Evolutionary conservation across 2,797 vertebrate genomes (phyloP).

Genomic region (Silurus aristotelis): DNA sequence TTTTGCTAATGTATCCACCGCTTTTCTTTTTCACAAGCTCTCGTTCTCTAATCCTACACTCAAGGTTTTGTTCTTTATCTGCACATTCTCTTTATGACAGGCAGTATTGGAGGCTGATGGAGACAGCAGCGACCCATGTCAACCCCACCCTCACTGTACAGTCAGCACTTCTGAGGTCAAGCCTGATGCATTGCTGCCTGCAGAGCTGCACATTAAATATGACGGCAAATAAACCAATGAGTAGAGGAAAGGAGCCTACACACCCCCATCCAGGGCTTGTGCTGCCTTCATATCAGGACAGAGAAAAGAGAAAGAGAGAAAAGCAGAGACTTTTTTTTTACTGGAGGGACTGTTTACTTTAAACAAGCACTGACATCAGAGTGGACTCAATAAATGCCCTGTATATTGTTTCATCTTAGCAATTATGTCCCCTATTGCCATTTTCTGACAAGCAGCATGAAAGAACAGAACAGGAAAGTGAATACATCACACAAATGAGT

Average conservation of each 20-base stretch:
- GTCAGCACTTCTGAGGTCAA: conserved; percentile 57
- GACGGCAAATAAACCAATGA: conserved; percentile 52
- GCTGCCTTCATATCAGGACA: neutral
- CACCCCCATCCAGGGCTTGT: conserved; percentile 16
- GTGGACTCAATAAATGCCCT: conserved; percentile 26
- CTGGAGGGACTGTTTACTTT: conserved; percentile 14
- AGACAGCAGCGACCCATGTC: conserved; percentile 52
- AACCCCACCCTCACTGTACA: conserved; percentile 53
- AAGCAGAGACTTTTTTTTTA: neutral
- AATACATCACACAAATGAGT: conserved; percentile 50
- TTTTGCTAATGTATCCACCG: neutral
- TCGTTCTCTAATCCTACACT: neutral
- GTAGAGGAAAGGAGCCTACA: conserved; percentile 29
- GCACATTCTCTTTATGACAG: conserved; percentile 33
- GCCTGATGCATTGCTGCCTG: conserved; percentile 44
- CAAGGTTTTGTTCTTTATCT: neutral
- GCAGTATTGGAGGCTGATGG: conserved; percentile 43
- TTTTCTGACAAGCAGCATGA: conserved; percentile 42
- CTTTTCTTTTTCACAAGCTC: conserved; percentile 2
- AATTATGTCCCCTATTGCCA: conserved; percentile 41
- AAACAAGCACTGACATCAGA: conserved; percentile 24
- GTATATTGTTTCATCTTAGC: conserved; percentile 47
- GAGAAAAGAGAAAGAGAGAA: neutral
- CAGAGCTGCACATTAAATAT: conserved; percentile 52
- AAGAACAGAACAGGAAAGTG: conserved; percentile 42